A percentile compares a stretch with the other conserved stretches of the same genome.
phyloP scores from a whole-genome alignment of 1,140 invertebrate species.

The Varroa destructor region DNA sequence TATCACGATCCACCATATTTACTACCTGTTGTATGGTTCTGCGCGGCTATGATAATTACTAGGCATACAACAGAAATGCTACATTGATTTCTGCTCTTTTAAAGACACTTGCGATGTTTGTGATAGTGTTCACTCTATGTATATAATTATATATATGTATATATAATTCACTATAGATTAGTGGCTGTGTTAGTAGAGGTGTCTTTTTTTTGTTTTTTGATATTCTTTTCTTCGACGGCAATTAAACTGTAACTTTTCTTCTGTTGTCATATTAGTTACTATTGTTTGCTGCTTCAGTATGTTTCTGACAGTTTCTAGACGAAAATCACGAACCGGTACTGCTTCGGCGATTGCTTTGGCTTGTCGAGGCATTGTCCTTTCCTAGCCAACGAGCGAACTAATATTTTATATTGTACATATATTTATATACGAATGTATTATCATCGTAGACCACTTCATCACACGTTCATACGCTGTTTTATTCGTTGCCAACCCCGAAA shows the following conservation, averaged over 20 bases:
- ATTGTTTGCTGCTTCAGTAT: not conserved
- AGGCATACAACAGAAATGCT: too few species aligned
- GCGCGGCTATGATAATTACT: too few species aligned
- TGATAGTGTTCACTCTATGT: too few species aligned
- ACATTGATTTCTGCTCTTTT: too few species aligned
- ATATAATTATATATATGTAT: too few species aligned
- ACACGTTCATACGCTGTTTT: not conserved
- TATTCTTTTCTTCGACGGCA: not conserved
- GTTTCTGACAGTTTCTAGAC: not conserved
- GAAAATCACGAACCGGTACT: constrained; percentile 26
- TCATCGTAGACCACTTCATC: not conserved
- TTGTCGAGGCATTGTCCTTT: not conserved
- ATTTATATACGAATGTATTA: not conserved
- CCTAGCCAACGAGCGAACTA: not conserved
- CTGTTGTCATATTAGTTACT: constrained; percentile 5
- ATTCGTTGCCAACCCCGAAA: not conserved
- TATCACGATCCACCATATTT: too few species aligned
- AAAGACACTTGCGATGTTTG: too few species aligned
- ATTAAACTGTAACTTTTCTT: not conserved
- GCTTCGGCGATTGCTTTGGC: not conserved
- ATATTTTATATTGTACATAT: not conserved
- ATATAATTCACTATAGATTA: too few species aligned
- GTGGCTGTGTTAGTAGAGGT: too few species aligned
- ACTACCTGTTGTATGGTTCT: too few species aligned
- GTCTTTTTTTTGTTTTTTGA: not conserved